Evolutionary conservation across 2,113 vertebrate genomes (phyloP).

Genomic region (Origma solitaria): DNA sequence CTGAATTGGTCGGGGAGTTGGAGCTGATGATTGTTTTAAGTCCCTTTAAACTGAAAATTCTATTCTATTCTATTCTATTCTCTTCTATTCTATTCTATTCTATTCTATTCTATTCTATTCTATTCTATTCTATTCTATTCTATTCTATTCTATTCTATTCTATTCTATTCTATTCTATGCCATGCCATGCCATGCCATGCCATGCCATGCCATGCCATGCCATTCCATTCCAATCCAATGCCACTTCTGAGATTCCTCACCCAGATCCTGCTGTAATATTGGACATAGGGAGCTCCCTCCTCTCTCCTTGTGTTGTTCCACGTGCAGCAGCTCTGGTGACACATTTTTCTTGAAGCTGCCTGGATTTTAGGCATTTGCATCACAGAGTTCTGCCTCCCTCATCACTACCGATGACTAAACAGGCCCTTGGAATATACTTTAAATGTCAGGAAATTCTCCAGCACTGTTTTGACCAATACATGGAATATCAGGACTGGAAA

Average conservation of each 20-base stretch:
- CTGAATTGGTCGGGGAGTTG: fast-evolving
- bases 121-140: neutral
- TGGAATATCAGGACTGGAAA: neutral
- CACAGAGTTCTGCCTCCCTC: neutral
- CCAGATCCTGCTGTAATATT: neutral
- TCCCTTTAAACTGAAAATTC: neutral
- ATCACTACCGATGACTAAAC: neutral
- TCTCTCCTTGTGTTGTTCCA: neutral
- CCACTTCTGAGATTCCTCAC: neutral
- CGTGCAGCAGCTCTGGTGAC: neutral
- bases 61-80: neutral
- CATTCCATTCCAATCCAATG: neutral
- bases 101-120: neutral
- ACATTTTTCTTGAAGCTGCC: neutral
- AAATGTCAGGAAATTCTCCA: neutral
- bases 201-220: too few species aligned
- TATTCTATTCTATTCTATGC: neutral
- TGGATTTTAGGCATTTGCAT: neutral
- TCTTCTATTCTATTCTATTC: neutral
- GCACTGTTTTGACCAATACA: neutral
- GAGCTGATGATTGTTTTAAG: neutral
- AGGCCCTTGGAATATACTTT: neutral
- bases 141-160: neutral
- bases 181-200: too few species aligned
- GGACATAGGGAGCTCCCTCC: neutral